A percentile compares a stretch with the other conserved stretches of the same genome.
phyloP scores from a whole-genome alignment of 2,888 invertebrate genomes.

The Argynnis bischoffii region DNA sequence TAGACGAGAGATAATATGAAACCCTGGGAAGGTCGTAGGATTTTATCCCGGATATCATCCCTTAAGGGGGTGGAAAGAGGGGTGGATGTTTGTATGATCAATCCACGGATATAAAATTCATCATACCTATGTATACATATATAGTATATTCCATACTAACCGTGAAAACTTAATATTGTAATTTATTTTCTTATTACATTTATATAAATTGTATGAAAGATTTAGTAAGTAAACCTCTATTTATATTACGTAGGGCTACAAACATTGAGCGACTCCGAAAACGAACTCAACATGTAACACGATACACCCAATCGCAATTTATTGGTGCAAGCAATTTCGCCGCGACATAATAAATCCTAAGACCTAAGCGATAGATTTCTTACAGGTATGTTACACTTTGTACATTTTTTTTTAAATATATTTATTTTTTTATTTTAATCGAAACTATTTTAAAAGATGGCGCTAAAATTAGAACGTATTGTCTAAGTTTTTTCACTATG shows the following conservation, averaged over 20 bases:
- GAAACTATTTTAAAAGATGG: not conserved
- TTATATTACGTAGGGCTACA: constrained; percentile 4
- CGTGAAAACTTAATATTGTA: no score
- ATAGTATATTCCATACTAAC: no score
- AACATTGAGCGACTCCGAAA: constrained; percentile 12
- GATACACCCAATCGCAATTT: constrained; percentile 73
- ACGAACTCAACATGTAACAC: constrained; percentile 51
- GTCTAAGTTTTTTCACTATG: no score
- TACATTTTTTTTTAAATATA: not conserved
- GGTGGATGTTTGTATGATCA: no score
- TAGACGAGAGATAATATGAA: no score
- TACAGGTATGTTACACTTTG: constrained; percentile 48
- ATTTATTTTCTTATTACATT: no score
- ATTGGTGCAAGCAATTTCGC: constrained; percentile 68
- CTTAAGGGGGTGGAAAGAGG: no score
- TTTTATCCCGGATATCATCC: no score
- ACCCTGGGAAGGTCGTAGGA: no score
- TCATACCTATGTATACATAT: no score
- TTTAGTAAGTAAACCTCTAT: constrained; percentile 1
- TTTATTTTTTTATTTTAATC: not conserved
- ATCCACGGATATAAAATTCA: no score
- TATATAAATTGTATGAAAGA: not conserved
- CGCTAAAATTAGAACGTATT: no score
- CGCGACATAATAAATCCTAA: constrained; percentile 65
- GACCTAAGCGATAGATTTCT: constrained; percentile 64